Percentiles rank a stretch among this genome's conserved stretches.
Evolutionary conservation across 1,140 invertebrate genomes (phyloP).

Genomic region (Diploscapter pachys): DNA sequence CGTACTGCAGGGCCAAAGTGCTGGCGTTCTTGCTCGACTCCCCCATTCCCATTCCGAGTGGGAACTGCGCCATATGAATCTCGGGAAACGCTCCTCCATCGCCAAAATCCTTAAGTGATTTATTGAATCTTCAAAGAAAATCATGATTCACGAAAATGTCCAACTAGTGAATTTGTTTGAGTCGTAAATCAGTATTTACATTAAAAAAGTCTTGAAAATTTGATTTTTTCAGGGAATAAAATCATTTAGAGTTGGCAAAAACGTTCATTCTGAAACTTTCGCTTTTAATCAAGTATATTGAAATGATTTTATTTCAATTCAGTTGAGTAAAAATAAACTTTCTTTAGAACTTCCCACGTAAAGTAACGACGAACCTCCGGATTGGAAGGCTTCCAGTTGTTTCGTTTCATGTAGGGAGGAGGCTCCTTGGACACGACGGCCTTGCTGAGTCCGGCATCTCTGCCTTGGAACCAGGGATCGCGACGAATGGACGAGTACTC

Average conservation of each 20-base stretch:
- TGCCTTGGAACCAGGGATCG: conserved; percentile 53
- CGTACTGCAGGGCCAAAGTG: conserved; percentile 87
- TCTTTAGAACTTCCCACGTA: not conserved
- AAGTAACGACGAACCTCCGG: conserved; percentile 70
- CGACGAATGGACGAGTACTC: conserved; percentile 34
- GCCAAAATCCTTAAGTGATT: conserved; percentile 69
- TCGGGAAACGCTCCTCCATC: conserved; percentile 99
- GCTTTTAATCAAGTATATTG: too few species aligned
- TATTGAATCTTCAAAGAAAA: not conserved
- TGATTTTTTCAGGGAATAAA: too few species aligned
- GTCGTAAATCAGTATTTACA: conserved; percentile 1
- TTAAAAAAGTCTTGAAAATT: not conserved
- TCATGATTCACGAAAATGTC: not conserved
- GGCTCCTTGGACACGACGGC: conserved; percentile 50
- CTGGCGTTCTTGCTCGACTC: conserved; percentile 65
- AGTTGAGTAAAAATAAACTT: too few species aligned
- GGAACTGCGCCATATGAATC: conserved; percentile 93
- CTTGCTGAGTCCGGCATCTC: conserved; percentile 32
- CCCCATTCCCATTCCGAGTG: conserved; percentile 67
- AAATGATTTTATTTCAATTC: too few species aligned
- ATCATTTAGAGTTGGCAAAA: too few species aligned
- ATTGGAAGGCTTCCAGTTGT: conserved; percentile 85
- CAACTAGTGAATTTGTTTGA: conserved; percentile 4
- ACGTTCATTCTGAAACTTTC: too few species aligned
- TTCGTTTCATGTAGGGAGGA: conserved; percentile 91